Base-by-base conservation (phyloP, 1,140 invertebrate genomes). In the Hylaeus anthracinus region DNA sequence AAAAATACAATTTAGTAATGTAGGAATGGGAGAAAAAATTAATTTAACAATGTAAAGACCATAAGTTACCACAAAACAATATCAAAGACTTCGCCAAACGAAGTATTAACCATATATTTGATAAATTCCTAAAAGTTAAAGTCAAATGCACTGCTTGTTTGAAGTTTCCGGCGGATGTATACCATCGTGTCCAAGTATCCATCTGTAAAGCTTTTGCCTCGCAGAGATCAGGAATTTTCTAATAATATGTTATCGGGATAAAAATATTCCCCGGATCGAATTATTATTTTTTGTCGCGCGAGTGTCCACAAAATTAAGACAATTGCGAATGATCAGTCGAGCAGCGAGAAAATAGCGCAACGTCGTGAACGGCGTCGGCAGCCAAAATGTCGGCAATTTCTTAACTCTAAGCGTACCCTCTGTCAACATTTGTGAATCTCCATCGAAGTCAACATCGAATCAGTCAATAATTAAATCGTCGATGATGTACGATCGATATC, bases 341-440 rank as follows among this genome's bases (percentile, higher is more conserved):
- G 37, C 37, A 15, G 10, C 9, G 43, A 65, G 82, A 79, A 85
- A 85, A 79, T 84, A 81, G 71, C 72, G 67, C 72, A 67, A 80
- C 63, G 84, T 84, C 72, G 61, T 58, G 72, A 58, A 90, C 89
- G 86, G 90, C 91, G 91, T 92, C 91, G 86, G 78, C 81, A 91
- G 84, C 81, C 88, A 91, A 91, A 84, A 92, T 92, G 91, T 91
- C 91, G 85, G 91, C 88, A 82, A 78, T 72, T 90, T 88, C 86
- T 84, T 81, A 85, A 86, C 88, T 89, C 84, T 86, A 88, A 90
- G 90, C 88, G 88, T 90, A 90, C 88, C 86, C 82, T 87, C 80
- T 90, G 90, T 90, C 89, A 90, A 90, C 85, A 89, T 79, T 73
- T 73, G 43, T 73, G 64, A 74, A 58, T 75, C 66, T 76, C 41